These are phyloP conservation scores for Erpetoichthys calabaricus DNA, from an alignment of 2,797 vertebrate species.

Conservation along the genomic window DNA sequence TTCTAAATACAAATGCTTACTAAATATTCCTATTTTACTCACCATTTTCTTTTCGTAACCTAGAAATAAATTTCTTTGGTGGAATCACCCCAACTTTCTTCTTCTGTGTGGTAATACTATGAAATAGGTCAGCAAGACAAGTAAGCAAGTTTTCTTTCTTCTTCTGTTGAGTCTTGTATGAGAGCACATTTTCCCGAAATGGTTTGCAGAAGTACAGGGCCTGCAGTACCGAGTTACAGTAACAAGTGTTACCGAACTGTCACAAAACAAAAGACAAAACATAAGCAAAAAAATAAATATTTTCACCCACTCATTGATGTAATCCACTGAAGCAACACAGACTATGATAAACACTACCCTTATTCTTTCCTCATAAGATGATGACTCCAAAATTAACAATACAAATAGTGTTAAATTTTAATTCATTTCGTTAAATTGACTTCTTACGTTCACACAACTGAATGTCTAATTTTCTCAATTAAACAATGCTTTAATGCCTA, in stretches of 20 bases:
- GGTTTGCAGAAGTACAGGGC: constrained; percentile 92
- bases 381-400: no score
- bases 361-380: no score
- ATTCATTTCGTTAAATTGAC: no score
- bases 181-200: constrained; percentile 89
- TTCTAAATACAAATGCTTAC: not conserved
- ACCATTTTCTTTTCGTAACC: constrained; percentile 91
- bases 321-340: no score
- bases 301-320: no score
- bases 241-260: constrained; percentile 95
- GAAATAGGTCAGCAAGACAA: constrained; percentile 92
- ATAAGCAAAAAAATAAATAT: not conserved
- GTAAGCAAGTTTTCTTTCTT: constrained; percentile 96
- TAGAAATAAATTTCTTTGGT: constrained; percentile 94
- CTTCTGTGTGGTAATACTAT: constrained; percentile 94
- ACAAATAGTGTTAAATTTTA: no score
- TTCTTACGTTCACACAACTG: no score
- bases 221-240: constrained; percentile 96
- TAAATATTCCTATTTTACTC: constrained; percentile 24
- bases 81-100: constrained; percentile 97
- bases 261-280: constrained; percentile 21
- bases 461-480: no score
- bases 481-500: no score
- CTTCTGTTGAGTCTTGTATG: constrained; percentile 93
- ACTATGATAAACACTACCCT: no score